These are phyloP conservation scores for Macroteleia sp. DNA, from an alignment of 2,888 invertebrate species.

Conservation along the genomic window DNA sequence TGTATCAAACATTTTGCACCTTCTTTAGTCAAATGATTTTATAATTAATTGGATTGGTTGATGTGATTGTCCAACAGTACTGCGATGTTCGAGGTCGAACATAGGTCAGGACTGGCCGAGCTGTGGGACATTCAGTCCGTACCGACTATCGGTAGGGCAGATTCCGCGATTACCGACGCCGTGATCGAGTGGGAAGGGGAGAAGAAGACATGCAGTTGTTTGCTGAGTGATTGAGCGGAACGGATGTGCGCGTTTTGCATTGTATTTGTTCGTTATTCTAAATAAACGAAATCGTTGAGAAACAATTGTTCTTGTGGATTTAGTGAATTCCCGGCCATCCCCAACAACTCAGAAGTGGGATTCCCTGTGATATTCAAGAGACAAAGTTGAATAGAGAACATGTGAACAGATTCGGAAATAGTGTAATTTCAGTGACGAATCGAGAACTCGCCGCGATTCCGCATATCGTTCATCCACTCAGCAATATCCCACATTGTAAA, in stretches of 20 bases:
- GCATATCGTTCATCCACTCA: neutral
- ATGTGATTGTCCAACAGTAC: neutral
- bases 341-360: neutral
- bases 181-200: no score
- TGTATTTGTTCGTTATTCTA: no score
- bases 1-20: neutral
- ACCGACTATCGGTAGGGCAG: no score
- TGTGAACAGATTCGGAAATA: neutral
- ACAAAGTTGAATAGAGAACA: neutral
- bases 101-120: conserved; percentile 34
- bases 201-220: no score
- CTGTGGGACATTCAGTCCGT: conserved; percentile 13
- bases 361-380: neutral
- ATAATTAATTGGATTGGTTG: neutral
- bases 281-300: no score
- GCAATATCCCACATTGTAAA: neutral
- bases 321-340: no score
- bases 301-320: no score
- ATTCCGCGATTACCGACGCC: no score
- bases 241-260: no score
- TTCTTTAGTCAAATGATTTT: neutral
- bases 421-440: neutral
- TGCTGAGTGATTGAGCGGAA: no score
- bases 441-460: conserved; percentile 1
- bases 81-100: conserved; percentile 25